phyloP scores from a whole-genome alignment of 30 jellyfish, hydroid and myxozoan species.

The Hydra vulgaris region DNA sequence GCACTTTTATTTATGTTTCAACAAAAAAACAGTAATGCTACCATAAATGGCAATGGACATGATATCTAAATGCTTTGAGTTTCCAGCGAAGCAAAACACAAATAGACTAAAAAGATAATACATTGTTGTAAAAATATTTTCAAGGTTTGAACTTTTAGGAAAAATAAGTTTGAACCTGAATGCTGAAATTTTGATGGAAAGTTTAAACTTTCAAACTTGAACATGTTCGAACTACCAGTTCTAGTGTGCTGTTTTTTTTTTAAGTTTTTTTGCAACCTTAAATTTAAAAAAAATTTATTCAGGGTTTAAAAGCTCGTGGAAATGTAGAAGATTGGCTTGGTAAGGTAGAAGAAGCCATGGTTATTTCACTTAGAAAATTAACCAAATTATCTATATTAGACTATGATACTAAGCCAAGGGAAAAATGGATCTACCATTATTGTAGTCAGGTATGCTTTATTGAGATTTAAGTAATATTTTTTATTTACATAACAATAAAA shows the following conservation, averaged over 20 bases:
- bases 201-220: no score
- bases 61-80: no score
- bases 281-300: background rate
- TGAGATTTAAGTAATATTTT: background rate
- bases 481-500: no score
- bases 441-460: slow-evolving; percentile 94
- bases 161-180: background rate
- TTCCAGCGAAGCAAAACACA: no score
- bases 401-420: slow-evolving; percentile 73
- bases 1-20: no score
- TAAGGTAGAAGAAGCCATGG: slow-evolving; percentile 95
- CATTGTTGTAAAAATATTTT: no score
- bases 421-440: slow-evolving; percentile 86
- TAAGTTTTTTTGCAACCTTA: background rate
- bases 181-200: background rate
- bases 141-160: background rate
- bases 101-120: background rate
- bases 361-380: slow-evolving; percentile 62
- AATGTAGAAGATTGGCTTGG: slow-evolving; percentile 99
- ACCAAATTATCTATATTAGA: slow-evolving; percentile 74
- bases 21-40: no score
- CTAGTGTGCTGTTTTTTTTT: background rate
- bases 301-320: slow-evolving; percentile 98
- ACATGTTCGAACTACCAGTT: background rate
- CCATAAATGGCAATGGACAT: no score